Evolutionary conservation across 2,797 vertebrate species (phyloP).

Genomic region (Lithobates pipiens): DNA sequence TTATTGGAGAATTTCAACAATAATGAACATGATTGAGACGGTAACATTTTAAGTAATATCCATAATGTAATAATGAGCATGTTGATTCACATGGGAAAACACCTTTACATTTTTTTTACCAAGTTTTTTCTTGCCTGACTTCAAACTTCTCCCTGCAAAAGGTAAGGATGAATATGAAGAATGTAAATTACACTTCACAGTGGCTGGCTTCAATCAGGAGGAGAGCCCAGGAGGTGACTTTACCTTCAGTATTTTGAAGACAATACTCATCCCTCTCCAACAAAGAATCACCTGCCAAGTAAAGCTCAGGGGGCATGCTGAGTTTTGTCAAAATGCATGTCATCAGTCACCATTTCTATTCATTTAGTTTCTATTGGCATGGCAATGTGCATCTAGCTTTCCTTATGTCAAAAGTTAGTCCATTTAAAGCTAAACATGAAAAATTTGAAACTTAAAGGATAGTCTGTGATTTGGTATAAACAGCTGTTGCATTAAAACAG

Average conservation of each 20-base stretch:
- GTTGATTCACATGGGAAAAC: background rate
- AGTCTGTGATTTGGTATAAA: too few species aligned
- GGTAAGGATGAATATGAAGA: constrained; percentile 7
- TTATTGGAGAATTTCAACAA: background rate
- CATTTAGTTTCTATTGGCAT: constrained; percentile 49
- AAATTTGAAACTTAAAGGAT: background rate
- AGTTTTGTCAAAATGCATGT: constrained; percentile 32
- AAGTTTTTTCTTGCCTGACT: background rate
- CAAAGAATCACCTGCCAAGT: constrained; percentile 48
- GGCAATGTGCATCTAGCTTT: constrained; percentile 11
- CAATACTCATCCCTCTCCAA: constrained; percentile 25
- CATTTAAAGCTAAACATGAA: constrained; percentile 16
- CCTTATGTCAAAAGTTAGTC: constrained; percentile 16
- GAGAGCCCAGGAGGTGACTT: constrained; percentile 43
- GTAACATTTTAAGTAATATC: background rate
- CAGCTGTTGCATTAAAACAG: background rate
- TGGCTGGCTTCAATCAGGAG: constrained; percentile 28
- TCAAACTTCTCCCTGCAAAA: constrained; percentile 2
- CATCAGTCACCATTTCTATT: constrained; percentile 53
- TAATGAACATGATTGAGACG: background rate
- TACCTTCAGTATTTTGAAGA: constrained; percentile 37
- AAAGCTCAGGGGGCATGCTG: constrained; percentile 21
- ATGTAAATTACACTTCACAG: constrained; percentile 35
- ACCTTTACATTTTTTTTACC: background rate
- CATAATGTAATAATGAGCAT: background rate